A percentile compares a stretch with the other conserved stretches of the same genome.
These are phyloP conservation scores for Miniopterus natalensis DNA, from an alignment of 2,113 vertebrate species.

Conservation along the genomic window DNA sequence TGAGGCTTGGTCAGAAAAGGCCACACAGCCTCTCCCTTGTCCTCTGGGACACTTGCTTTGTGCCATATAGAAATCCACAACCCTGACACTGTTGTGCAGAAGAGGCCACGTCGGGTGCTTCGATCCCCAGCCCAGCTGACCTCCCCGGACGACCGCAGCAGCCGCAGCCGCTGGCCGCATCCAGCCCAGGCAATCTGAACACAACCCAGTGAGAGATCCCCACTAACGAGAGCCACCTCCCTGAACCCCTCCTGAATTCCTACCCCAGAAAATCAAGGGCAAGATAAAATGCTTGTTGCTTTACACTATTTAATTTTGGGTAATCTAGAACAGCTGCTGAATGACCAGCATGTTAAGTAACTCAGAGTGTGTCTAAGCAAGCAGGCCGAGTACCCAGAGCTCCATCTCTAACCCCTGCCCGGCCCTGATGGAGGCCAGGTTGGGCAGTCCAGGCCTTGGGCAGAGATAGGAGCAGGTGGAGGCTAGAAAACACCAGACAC, in stretches of 20 bases:
- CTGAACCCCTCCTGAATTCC: background rate
- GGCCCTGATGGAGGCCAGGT: background rate
- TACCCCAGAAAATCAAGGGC: background rate
- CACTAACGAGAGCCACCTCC: fast-evolving
- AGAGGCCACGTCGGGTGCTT: fast-evolving
- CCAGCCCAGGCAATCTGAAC: background rate
- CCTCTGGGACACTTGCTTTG: background rate
- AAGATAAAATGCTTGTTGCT: background rate
- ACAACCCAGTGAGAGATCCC: background rate
- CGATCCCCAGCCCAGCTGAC: background rate
- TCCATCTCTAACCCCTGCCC: background rate
- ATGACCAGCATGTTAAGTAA: fast-evolving
- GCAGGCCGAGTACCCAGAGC: background rate
- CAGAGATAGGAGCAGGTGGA: background rate
- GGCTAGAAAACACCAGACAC: too few species aligned
- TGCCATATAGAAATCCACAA: background rate
- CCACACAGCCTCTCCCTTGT: background rate
- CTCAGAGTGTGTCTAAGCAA: background rate
- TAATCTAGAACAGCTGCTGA: too few species aligned
- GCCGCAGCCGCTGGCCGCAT: background rate
- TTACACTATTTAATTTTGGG: too few species aligned
- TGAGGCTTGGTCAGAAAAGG: background rate
- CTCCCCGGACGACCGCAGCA: fast-evolving
- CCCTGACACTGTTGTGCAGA: fast-evolving
- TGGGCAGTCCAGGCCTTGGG: fast-evolving